Evolutionary conservation across 2,797 vertebrate species (phyloP), one percentile per base, ranked within the genome.

Genomic region (Thunnus albacares): DNA sequence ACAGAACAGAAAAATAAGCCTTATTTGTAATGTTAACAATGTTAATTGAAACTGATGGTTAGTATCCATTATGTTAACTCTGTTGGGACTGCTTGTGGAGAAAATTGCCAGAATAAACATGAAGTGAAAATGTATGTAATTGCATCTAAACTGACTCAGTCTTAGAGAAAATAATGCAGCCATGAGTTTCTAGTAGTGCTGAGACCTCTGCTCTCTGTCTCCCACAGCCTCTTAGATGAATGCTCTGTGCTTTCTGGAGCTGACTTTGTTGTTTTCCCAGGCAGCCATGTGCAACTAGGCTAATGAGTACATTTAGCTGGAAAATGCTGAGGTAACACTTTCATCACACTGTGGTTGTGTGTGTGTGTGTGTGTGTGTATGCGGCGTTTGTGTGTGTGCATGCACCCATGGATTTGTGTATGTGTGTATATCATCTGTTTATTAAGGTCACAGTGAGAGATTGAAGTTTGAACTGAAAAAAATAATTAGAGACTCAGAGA

Each of bases 191-290:
- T 89, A 82, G 79, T 85, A 77, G 89, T 88, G 90, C 87, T 89
- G 78, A 92, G 91, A 93, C 93, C 94, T 92, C 91, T 92, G 92
- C 93, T 93, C 93, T 88, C 82, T 85, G 92, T 92, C 92, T 93
- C 83, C 85, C 69, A 6, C 94, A 93, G 90, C 84, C 90, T 86
- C 87, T 81, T 88, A 93, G 92, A 94, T 94, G 93, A 94, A 94
- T 92, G 93, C 92, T 92, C 90, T 79, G 89, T 93, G 92, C 93
- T 92, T 92, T 92, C 89, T 91, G 88, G 81, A 90, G 94, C 94
- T 94, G 94, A 94, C 94, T 94, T 94, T 94, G 94, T 94, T 94
- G 94, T 94, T 94, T 94, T 94, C 93, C 90, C 92, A 93, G 92
- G 90, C 94, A 94, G 90, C 93, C 94, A 94, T 94, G 94, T 94